phyloP scores from a whole-genome alignment of 1,140 invertebrate genomes.

The Apis florea region DNA sequence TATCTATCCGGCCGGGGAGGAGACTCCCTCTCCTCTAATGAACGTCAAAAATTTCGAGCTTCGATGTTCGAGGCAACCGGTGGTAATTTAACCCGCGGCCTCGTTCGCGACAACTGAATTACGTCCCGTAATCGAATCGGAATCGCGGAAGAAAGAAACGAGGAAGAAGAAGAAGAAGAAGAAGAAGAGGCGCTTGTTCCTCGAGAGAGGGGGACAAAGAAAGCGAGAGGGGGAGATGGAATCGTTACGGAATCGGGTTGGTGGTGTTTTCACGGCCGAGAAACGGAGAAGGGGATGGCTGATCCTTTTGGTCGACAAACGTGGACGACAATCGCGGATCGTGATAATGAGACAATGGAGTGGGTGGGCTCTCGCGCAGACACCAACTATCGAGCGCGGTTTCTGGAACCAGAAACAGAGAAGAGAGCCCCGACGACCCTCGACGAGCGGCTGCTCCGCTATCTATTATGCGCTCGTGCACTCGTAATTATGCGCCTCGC shows the following conservation, averaged over 20 bases:
- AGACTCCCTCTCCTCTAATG: no score
- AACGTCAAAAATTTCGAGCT: constrained; percentile 32
- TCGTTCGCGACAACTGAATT: constrained; percentile 17
- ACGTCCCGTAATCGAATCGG: neutral
- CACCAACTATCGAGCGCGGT: constrained; percentile 45
- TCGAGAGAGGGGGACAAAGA: neutral
- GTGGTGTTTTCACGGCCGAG: constrained; percentile 35
- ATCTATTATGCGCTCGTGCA: constrained; percentile 50
- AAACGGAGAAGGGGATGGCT: neutral
- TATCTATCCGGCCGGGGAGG: no score
- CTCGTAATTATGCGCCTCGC: constrained; percentile 53
- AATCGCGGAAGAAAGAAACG: neutral
- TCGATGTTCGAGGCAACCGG: neutral
- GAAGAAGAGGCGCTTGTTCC: no score
- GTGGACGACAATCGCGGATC: constrained; percentile 35
- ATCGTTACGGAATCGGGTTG: constrained; percentile 32
- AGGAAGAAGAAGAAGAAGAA: neutral
- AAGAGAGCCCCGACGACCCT: constrained; percentile 24
- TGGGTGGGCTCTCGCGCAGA: neutral
- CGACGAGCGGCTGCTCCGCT: constrained; percentile 36
- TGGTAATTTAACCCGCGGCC: neutral
- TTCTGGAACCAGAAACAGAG: constrained; percentile 35
- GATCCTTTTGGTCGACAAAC: constrained; percentile 2
- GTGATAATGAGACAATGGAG: constrained; percentile 45
- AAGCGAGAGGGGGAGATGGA: neutral